Evolutionary conservation across 2,888 invertebrate genomes (phyloP), one percentile per base, ranked within the genome.

Genomic region (Spilosoma lubricipeda): DNA sequence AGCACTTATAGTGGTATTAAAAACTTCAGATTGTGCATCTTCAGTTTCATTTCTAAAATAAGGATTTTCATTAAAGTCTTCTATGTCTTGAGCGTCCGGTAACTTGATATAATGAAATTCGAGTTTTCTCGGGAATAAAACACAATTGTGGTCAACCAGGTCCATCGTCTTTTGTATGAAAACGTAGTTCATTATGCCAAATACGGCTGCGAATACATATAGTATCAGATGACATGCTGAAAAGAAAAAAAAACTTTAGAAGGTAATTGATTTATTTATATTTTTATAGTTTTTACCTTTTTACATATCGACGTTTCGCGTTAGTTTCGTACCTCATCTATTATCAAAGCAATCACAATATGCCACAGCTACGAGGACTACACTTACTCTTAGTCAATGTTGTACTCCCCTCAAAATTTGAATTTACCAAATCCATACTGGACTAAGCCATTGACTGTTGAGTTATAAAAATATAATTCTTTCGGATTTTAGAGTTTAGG

Each of bases 151-250:
- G 68, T 90, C 89, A 0, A 94, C 91, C 74, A 95, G 67, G 11
- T 89, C 85, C 93, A 91, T 93, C 0, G 95, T 89, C 68, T 92
- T 91, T 77, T 92, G 92, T 2, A 95, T 86, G 71, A 94, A 92
- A n/a, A 92, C 87, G 80, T 93, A 95, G 82, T 95, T 95, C 71
- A 91, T 80, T 42, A 94, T 86, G 42, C 95, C 94, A 75, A 91
- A 94, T 73, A 92, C 78, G 69, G 91, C 94, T 3, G 94, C 94
- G 8, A 90, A 80, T 2, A 89, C 81, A 84, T 88, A 95, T 2
- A 95, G 77, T 72, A 92, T 85, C 71, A 94, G 82, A 82, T 95
- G 95, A 87, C 93, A 95, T 87, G 86, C 95, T 95, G 92, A 56
- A 93, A 93, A 42, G 68, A 80, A 77, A 76, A 70, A 66, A n/a